A percentile compares a stretch with the other conserved stretches of the same genome.
Evolutionary conservation across 2,888 invertebrate genomes (phyloP).

Genomic region (Trissolcus brochymenae): DNA sequence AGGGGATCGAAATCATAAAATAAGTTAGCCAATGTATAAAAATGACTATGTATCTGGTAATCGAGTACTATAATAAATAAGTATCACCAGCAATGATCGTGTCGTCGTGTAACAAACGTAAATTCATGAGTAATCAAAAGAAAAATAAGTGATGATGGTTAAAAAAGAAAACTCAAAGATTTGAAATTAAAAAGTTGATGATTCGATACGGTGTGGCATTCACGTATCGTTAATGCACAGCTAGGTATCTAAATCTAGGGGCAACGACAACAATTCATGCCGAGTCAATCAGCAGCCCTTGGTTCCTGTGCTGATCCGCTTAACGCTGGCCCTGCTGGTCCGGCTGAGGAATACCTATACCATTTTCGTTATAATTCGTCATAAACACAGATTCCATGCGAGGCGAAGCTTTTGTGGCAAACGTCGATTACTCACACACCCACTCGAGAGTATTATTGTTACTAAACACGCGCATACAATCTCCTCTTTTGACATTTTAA

Average conservation of each 20-base stretch:
- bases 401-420: slow-evolving; percentile 76
- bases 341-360: slow-evolving; percentile 52
- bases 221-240: slow-evolving; percentile 75
- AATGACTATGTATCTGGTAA: slow-evolving; percentile 43
- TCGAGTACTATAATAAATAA: slow-evolving; percentile 49
- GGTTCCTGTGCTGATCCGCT: slow-evolving; percentile 56
- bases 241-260: slow-evolving; percentile 74
- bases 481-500: slow-evolving; percentile 35
- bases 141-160: slow-evolving; percentile 5
- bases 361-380: slow-evolving; percentile 63
- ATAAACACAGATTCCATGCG: slow-evolving; percentile 75
- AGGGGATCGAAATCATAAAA: slow-evolving; percentile 32
- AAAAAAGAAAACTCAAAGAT: slow-evolving; percentile 6
- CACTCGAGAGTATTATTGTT: slow-evolving; percentile 66
- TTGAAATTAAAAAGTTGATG: slow-evolving; percentile 45
- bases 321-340: slow-evolving; percentile 34
- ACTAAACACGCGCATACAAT: slow-evolving; percentile 62
- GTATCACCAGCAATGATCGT: slow-evolving; percentile 43
- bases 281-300: slow-evolving; percentile 58
- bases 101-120: slow-evolving; percentile 46
- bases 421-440: slow-evolving; percentile 73
- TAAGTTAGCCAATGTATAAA: slow-evolving; percentile 53
- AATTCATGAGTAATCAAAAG: slow-evolving; percentile 28
- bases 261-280: slow-evolving; percentile 76
- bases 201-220: slow-evolving; percentile 70